phyloP scores from a whole-genome alignment of 2,797 vertebrate genomes.

The Epinephelus malabaricus region DNA sequence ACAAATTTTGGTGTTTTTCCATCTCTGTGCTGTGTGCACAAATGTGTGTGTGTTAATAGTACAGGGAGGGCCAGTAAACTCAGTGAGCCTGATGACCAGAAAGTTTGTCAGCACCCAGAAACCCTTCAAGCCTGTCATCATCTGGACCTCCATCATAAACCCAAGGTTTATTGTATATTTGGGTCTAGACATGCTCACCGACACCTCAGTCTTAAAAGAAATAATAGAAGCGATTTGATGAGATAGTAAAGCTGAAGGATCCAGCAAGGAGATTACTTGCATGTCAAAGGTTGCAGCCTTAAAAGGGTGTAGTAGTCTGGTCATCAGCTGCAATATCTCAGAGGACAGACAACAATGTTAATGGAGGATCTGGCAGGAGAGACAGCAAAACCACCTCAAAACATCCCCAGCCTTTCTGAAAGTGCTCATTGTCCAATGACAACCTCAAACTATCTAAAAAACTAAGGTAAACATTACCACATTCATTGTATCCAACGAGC shows the following conservation, averaged over 20 bases:
- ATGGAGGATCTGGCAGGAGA: not conserved
- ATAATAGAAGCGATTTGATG: slow-evolving; percentile 57
- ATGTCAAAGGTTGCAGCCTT: slow-evolving; percentile 31
- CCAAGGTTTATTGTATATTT: slow-evolving; percentile 69
- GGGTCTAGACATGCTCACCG: slow-evolving; percentile 48
- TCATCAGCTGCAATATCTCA: slow-evolving; percentile 2
- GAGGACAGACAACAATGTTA: slow-evolving; percentile 1
- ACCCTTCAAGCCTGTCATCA: slow-evolving; percentile 71
- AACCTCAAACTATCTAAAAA: slow-evolving; percentile 3
- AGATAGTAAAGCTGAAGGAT: slow-evolving; percentile 63
- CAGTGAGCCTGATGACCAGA: slow-evolving; percentile 72
- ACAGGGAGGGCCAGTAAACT: slow-evolving; percentile 69
- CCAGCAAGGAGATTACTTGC: slow-evolving; percentile 41
- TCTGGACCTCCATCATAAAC: slow-evolving; percentile 74
- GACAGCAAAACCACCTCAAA: not conserved
- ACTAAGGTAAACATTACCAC: slow-evolving; percentile 8
- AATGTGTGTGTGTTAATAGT: slow-evolving; percentile 53
- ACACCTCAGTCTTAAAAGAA: slow-evolving; percentile 58
- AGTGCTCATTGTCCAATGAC: not conserved
- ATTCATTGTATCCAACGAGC: not conserved
- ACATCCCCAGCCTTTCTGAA: not conserved
- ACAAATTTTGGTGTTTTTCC: slow-evolving; percentile 30
- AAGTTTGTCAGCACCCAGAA: slow-evolving; percentile 72
- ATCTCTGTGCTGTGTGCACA: slow-evolving; percentile 13
- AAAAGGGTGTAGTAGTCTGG: not conserved